Conservation (phyloP, 2,113 vertebrate genomes). For the Pseudopodoces humilis region DNA sequence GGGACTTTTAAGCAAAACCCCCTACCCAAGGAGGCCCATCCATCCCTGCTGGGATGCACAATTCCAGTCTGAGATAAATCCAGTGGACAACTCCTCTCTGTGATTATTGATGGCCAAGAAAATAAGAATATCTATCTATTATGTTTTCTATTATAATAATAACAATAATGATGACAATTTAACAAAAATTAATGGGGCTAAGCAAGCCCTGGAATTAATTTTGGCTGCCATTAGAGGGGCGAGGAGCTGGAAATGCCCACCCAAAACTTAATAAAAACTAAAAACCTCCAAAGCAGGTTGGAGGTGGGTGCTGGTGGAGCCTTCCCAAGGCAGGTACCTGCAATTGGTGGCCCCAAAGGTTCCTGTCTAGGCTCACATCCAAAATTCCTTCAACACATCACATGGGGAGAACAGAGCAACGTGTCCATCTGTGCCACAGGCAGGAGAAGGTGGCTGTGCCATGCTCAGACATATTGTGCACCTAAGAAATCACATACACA, state of each 20-base stretch:
- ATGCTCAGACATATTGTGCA: constrained; percentile 25
- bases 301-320: not conserved
- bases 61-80: not conserved
- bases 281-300: not conserved
- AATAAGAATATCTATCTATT: too few relatives aligned
- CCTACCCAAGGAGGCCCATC: not conserved
- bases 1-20: not conserved
- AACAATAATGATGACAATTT: not conserved
- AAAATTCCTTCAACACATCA: constrained; percentile 37
- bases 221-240: not conserved
- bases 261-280: not conserved
- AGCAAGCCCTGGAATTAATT: not conserved
- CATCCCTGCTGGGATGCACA: not conserved
- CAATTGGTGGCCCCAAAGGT: not conserved
- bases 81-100: not conserved
- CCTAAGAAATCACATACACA: not conserved
- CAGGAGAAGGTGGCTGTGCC: not conserved
- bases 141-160: not conserved
- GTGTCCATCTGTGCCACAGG: not conserved
- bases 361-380: constrained; percentile 4
- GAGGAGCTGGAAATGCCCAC: not conserved
- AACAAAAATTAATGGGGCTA: not conserved
- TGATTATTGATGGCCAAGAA: not conserved
- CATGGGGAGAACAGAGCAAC: not conserved
- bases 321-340: not conserved